These are phyloP conservation scores for Campoplex capitator DNA, from an alignment of 2,888 invertebrate species.

Conservation along the genomic window DNA sequence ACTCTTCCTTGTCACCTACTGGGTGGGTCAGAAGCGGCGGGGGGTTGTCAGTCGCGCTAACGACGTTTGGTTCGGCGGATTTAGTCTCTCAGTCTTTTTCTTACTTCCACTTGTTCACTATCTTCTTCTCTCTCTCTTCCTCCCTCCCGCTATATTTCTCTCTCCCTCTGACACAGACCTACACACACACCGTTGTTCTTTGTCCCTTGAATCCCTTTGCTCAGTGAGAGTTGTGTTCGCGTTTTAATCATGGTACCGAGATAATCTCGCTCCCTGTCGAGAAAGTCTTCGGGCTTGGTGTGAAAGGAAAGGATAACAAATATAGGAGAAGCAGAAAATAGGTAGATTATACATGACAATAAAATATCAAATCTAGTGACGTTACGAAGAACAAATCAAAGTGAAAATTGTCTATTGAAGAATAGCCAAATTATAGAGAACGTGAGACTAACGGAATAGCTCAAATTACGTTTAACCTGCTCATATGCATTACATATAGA, in stretches of 20 bases:
- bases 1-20: not conserved
- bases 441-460: constrained; percentile 17
- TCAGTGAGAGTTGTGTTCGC: constrained; percentile 36
- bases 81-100: constrained; percentile 8
- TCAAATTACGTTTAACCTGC: constrained; percentile 38
- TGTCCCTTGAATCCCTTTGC: constrained; percentile 44
- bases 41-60: constrained; percentile 43
- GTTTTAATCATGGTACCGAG: constrained; percentile 54
- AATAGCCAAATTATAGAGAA: not conserved
- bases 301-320: constrained; percentile 30
- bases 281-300: constrained; percentile 37
- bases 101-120: constrained; percentile 20
- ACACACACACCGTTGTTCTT: constrained; percentile 33
- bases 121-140: not conserved
- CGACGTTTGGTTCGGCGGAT: constrained; percentile 52
- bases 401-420: constrained; percentile 18
- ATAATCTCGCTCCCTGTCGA: constrained; percentile 29
- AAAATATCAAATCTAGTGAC: constrained; percentile 20
- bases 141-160: not conserved
- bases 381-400: constrained; percentile 16
- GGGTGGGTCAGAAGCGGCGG: not conserved
- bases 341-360: constrained; percentile 22
- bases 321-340: constrained; percentile 6
- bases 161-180: not conserved
- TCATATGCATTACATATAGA: not conserved